Evolutionary conservation across 2,797 vertebrate genomes (phyloP).

Genomic region (Eulemur albifrons): DNA sequence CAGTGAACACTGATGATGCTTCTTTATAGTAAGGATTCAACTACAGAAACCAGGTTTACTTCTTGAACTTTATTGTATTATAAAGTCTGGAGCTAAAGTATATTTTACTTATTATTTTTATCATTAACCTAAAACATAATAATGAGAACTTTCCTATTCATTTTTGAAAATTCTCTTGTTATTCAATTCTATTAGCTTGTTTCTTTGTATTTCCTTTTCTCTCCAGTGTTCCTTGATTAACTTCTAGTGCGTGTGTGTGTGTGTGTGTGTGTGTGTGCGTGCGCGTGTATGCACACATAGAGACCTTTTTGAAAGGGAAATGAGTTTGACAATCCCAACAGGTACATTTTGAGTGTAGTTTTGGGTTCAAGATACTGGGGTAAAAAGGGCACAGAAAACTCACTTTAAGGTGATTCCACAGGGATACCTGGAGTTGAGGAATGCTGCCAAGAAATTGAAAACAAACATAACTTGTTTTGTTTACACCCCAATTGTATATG

Average conservation of each 20-base stretch:
- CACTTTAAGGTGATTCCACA: background rate
- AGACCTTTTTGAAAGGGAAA: background rate
- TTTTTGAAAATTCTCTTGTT: slow-evolving; percentile 23
- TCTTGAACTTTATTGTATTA: background rate
- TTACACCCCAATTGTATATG: background rate
- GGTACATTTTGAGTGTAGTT: background rate
- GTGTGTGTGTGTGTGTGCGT: background rate
- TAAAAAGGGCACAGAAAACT: background rate
- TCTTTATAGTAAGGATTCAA: background rate
- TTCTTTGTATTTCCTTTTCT: background rate
- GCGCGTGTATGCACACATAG: accelerated
- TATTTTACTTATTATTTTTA: background rate
- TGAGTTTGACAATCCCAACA: background rate
- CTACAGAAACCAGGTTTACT: background rate
- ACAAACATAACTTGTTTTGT: background rate
- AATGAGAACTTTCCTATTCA: background rate
- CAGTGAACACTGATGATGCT: background rate
- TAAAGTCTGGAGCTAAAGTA: background rate
- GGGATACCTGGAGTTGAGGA: background rate
- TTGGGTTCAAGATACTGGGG: background rate
- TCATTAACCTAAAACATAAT: background rate
- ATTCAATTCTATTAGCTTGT: background rate
- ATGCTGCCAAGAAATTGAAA: background rate
- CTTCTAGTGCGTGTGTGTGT: background rate
- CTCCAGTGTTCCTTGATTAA: background rate